Evolutionary conservation across 2,797 vertebrate species (phyloP), one percentile per base, ranked within the genome.

Genomic region (Typhlichthys eigenmanni): DNA sequence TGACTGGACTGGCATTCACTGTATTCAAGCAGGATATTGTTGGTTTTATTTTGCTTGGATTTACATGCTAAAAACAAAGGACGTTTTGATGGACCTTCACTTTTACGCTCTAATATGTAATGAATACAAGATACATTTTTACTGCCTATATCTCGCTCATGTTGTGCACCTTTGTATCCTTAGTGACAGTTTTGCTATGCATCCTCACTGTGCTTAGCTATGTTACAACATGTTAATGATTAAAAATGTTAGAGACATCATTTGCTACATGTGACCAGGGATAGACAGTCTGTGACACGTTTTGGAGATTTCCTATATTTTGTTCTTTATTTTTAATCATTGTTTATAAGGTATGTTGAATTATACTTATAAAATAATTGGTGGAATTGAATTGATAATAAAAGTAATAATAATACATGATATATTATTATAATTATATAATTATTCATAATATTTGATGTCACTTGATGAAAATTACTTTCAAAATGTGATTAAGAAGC

Each of bases 221-320:
- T 12, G 64, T 47, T 54, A 34, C 16, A 49, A 16, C 13, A 29
- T 59, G 29, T 55, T 3, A 56, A 47, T 57, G 45, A 61, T 54
- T 52, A 55, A 59, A 59, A 43, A 55, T 47, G 24, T 47, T 61
- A 16, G 56, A 43, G 2, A 53, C 34, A n/a, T 52, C 29, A 29
- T 71, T 66, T 69, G 19, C 60, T 54, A 58, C 6, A 67, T 19
- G 17, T 52, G 43, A 55, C 53, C 38, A 12, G 24, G 34, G 57
- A 59, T 62, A 64, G 10, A 65, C 58, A 47, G 62, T 54, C 6
- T 29, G 24, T 29, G 24, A 29, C 24, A 29, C 24, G 24, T 29
- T 29, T 29, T 29, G 4, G 24, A 29, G 24, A 29, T 4, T 29
- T 29, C 24, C 24, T 29, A 29, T 29, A 29, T 29, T 29, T 29